These are phyloP conservation scores for Drosophila paramelanica DNA, from an alignment of 2,888 invertebrate species.

Conservation along the genomic window DNA sequence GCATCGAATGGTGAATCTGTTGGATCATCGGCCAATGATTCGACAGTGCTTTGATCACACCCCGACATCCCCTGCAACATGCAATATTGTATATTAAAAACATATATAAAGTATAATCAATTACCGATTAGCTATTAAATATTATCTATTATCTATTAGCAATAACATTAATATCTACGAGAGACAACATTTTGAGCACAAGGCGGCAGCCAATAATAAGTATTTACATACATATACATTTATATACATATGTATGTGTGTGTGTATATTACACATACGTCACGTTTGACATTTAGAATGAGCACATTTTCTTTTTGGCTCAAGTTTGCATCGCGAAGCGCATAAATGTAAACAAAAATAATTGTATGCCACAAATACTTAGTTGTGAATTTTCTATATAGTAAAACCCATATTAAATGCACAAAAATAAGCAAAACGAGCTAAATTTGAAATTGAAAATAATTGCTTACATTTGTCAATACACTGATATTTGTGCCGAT, in stretches of 20 bases:
- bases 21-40: slow-evolving; percentile 85
- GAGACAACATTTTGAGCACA: slow-evolving; percentile 32
- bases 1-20: slow-evolving; percentile 85
- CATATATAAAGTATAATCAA: slow-evolving; percentile 16
- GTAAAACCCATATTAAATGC: slow-evolving; percentile 5
- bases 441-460: neutral
- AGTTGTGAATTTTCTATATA: neutral
- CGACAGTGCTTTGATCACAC: slow-evolving; percentile 86
- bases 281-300: slow-evolving; percentile 68
- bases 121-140: slow-evolving; percentile 16
- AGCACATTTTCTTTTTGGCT: slow-evolving; percentile 31
- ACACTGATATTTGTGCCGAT: slow-evolving; percentile 74
- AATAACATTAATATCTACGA: slow-evolving; percentile 28
- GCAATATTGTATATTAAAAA: slow-evolving; percentile 21
- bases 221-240: slow-evolving; percentile 5
- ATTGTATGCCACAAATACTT: slow-evolving; percentile 12
- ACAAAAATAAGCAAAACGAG: slow-evolving; percentile 7
- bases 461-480: slow-evolving; percentile 72
- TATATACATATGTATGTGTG: slow-evolving; percentile 6
- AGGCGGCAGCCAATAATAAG: slow-evolving; percentile 32
- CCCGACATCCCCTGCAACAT: slow-evolving; percentile 85
- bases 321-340: slow-evolving; percentile 44
- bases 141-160: slow-evolving; percentile 36
- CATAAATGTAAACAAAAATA: slow-evolving; percentile 68
- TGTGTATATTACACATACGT: slow-evolving; percentile 51